phyloP scores from a whole-genome alignment of 1,140 invertebrate genomes.

The Parasteatoda tepidariorum region DNA sequence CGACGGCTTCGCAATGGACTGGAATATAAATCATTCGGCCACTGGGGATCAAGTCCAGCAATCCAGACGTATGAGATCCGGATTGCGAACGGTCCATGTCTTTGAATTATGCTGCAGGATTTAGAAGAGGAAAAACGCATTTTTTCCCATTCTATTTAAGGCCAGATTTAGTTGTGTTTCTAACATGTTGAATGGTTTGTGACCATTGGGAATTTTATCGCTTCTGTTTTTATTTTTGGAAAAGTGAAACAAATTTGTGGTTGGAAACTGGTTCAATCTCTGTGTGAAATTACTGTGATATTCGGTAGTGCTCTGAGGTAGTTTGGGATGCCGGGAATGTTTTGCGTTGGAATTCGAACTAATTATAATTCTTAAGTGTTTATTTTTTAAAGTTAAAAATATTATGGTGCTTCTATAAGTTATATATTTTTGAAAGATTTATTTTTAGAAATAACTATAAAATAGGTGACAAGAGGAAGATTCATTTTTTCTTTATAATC shows the following conservation, averaged over 20 bases:
- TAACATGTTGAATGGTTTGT: neutral
- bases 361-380: too few relatives aligned
- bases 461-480: too few relatives aligned
- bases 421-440: too few relatives aligned
- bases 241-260: slow-evolving; percentile 16
- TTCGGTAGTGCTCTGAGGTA: too few relatives aligned
- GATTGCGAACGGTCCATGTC: neutral
- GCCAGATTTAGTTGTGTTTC: neutral
- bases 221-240: neutral
- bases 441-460: too few relatives aligned
- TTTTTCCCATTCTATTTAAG: slow-evolving; percentile 15
- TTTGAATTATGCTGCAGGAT: slow-evolving; percentile 54
- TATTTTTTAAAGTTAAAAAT: too few relatives aligned
- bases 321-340: too few relatives aligned
- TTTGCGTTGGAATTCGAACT: too few relatives aligned
- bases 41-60: slow-evolving; percentile 31
- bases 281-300: neutral
- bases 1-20: slow-evolving; percentile 48
- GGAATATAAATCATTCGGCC: slow-evolving; percentile 56
- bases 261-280: neutral
- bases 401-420: too few relatives aligned
- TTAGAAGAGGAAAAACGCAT: neutral
- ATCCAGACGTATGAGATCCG: slow-evolving; percentile 15
- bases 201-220: slow-evolving; percentile 11
- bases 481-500: too few relatives aligned